These are phyloP conservation scores for Amorpha juglandis DNA, from an alignment of 2,888 invertebrate genomes.

Conservation along the genomic window DNA sequence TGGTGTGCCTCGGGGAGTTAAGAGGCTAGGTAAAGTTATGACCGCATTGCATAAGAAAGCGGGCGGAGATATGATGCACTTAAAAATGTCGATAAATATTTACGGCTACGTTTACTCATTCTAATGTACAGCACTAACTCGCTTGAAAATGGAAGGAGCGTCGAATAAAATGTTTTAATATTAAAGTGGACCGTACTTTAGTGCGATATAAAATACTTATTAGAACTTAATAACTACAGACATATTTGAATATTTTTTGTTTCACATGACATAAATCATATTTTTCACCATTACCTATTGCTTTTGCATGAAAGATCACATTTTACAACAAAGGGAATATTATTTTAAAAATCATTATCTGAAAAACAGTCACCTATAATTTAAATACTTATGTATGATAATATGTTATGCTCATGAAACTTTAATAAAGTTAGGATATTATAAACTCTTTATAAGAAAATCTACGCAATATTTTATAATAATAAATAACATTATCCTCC, in stretches of 20 bases:
- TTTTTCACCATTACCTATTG: not conserved
- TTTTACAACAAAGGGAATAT: no score
- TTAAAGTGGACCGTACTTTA: not conserved
- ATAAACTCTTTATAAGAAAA: not conserved
- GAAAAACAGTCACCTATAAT: no score
- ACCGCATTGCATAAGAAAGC: slow-evolving; percentile 24
- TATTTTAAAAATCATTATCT: no score
- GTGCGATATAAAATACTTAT: not conserved
- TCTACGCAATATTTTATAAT: not conserved
- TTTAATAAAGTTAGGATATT: not conserved
- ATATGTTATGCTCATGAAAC: not conserved
- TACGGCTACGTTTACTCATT: slow-evolving; percentile 5
- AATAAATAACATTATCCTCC: not conserved
- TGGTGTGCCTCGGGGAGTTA: slow-evolving; percentile 59
- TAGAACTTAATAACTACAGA: not conserved
- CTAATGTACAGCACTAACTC: not conserved
- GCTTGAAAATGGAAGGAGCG: not conserved
- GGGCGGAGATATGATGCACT: slow-evolving; percentile 20
- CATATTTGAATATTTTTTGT: not conserved
- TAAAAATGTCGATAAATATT: slow-evolving; percentile 6
- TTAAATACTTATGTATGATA: not conserved
- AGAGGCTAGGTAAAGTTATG: slow-evolving; percentile 44
- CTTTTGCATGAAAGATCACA: no score
- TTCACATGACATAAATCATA: no score
- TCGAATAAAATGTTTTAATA: slow-evolving; percentile 8